A percentile compares a stretch with the other conserved stretches of the same genome.
Evolutionary conservation across 92 coral and sea anemone genomes (phyloP).

Genomic region (Desmophyllum pertusum): DNA sequence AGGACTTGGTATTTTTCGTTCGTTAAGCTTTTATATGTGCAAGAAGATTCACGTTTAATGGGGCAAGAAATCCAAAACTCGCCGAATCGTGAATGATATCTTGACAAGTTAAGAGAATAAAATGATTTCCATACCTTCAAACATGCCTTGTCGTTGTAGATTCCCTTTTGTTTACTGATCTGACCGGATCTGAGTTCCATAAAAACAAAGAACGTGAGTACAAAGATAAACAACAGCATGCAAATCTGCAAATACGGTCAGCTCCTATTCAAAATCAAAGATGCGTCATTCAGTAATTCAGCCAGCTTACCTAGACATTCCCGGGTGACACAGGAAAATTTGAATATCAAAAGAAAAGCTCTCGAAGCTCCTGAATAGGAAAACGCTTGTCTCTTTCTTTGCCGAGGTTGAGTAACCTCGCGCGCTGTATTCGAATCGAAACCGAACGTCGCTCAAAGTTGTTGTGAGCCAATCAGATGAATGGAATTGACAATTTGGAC

Average conservation of each 20-base stretch:
- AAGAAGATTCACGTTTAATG: neutral
- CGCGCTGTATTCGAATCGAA: conserved; percentile 41
- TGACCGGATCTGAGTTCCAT: conserved; percentile 45
- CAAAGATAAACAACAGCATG: conserved; percentile 36
- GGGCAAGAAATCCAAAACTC: neutral
- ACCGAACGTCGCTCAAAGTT: conserved; percentile 35
- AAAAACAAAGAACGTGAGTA: conserved; percentile 15
- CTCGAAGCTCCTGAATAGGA: neutral
- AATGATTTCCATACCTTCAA: conserved; percentile 36
- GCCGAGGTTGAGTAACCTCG: conserved; percentile 22
- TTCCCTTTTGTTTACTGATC: conserved; percentile 32
- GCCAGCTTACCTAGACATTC: conserved; percentile 41
- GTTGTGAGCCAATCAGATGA: conserved; percentile 21
- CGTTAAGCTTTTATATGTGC: neutral
- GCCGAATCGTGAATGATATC: neutral
- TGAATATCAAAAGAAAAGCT: conserved; percentile 43
- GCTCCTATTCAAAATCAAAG: conserved; percentile 7
- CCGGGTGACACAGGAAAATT: conserved; percentile 36
- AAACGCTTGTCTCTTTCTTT: neutral
- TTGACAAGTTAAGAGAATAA: neutral
- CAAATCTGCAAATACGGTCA: conserved; percentile 30
- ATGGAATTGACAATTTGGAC: neutral
- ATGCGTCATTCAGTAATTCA: conserved; percentile 40
- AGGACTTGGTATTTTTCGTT: neutral
- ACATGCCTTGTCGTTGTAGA: conserved; percentile 25